Evolutionary conservation across 2,888 invertebrate genomes (phyloP), one percentile per base, ranked within the genome.

Genomic region (Perithous albicinctus): DNA sequence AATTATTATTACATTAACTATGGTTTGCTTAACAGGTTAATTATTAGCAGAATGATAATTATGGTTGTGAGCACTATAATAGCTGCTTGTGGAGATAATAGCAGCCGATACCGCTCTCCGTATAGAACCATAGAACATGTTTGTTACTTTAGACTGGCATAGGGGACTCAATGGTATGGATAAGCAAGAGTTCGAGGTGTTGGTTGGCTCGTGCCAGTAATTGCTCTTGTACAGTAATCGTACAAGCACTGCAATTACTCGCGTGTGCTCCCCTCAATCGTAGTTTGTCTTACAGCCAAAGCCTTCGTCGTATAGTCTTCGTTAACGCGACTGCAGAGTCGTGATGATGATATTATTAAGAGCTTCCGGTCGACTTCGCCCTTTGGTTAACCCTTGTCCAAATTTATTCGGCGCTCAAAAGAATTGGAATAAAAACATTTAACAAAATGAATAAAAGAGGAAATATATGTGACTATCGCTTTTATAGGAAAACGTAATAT

Each of bases 161-260:
- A 48, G 26, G 35, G 43, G 46, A 73, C 63, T 78, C 78, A 69
- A 81, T 74, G 73, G 77, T 67, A 29, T 6, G 73, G 61, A 67
- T 80, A 51, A 20, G 73, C 59, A 72, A 56, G 64, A 35, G 46
- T 59, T 51, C 51, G 63, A 63, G 69, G 61, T 43, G 61, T 54
- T 63, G 54, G 63, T 69, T 48, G 81, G 78, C 81, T 78, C 81
- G 81, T 82, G 81, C 74, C 79, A 43, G 74, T 79, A 79, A 79
- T 74, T 79, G 74, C 74, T 46, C 51, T 79, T 63, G 32, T 66
- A 67, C 61, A 64, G 78, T 78, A 74, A 82, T 78, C 78, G 69
- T 74, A 82, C 74, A 61, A 74, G 70, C 74, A 56, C 66, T 72
- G 78, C 74, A 78, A 82, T 82, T 82, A 78, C 74, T 78, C 70